Base-by-base conservation (phyloP, 2,113 vertebrate genomes). In the Isichthys henryi region DNA sequence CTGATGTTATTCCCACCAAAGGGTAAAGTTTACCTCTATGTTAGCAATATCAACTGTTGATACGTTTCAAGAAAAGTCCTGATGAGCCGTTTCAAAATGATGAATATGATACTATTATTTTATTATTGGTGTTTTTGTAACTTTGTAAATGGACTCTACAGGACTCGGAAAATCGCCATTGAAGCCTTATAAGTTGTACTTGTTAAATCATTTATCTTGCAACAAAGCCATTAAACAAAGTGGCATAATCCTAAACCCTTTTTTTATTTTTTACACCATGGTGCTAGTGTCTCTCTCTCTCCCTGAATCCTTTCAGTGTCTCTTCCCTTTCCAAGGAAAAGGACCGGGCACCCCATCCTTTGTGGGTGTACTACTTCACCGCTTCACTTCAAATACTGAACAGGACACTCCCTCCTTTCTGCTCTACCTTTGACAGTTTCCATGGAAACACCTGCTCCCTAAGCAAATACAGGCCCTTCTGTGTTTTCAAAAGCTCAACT, bases 401-500 rank as follows among this genome's bases (percentile, higher is more conserved):
- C 62, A 7, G 56, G 87, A 49, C 17, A 88, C 90, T 88, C 77
- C 17, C 90, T 88, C 77, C 13, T 19, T 70, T 88, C 21, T 53
- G 9, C 87, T 87, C 70, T 56, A 88, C 89, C 53, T 89, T 87
- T 90, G 58, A 90, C 80, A 39, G 56, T 92, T 91, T 92, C 91
- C 52, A 92, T 83, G 83, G 90, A 88, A 50, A 90, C 84, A 83
- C 87, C 89, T 87, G 85, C 89, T 90, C 90, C 89, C 85, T 83
- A 39, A 39, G 66, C 90, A 91, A 91, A 92, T 89, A 88, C 62
- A 90, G 88, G 89, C 88, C 87, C 74, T 91, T 85, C 91, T 88
- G 1, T 85, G 23, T 93, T 92, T 92, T 90, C 88, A 52, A 84
- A 77, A 87, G 83, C 90, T 84, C 53, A 48, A 87, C 91, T 89